A percentile compares a stretch with the other conserved stretches of the same genome.
Conservation (phyloP, 2,113 vertebrate genomes). For the Mohoua ochrocephala region DNA sequence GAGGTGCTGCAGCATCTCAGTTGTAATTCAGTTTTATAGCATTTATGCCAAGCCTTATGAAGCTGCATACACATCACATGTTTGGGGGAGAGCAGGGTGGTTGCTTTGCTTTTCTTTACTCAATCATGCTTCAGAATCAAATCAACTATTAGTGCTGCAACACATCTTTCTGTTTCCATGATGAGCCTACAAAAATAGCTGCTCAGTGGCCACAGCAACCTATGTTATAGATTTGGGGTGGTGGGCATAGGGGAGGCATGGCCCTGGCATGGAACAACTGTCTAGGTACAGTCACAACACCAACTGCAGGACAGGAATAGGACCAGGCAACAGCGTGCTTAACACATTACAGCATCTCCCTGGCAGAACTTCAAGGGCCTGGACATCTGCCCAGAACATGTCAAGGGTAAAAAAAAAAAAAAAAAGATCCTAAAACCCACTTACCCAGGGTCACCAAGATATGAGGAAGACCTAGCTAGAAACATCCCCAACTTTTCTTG, state of each 20-base stretch:
- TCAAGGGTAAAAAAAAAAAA: neutral
- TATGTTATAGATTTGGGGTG: neutral
- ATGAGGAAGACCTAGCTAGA: neutral
- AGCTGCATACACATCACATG: neutral
- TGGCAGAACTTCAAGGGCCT: conserved; percentile 9
- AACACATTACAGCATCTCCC: neutral
- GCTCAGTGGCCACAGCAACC: neutral
- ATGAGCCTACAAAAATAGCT: neutral
- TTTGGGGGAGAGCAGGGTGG: neutral
- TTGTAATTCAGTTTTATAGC: neutral
- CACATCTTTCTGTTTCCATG: neutral
- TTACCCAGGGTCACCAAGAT: neutral
- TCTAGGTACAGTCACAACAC: neutral
- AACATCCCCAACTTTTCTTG: neutral
- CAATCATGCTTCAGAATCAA: neutral
- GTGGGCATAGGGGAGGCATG: neutral
- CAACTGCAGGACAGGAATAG: conserved; percentile 29
- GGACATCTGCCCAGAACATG: neutral
- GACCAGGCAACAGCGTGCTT: neutral
- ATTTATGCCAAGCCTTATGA: neutral
- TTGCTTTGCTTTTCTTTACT: neutral
- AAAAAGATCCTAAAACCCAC: neutral
- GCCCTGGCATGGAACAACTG: neutral
- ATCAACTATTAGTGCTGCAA: neutral
- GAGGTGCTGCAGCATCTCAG: neutral